Evolutionary conservation across 1,140 invertebrate genomes (phyloP).

Genomic region (Pteromalus puparum): DNA sequence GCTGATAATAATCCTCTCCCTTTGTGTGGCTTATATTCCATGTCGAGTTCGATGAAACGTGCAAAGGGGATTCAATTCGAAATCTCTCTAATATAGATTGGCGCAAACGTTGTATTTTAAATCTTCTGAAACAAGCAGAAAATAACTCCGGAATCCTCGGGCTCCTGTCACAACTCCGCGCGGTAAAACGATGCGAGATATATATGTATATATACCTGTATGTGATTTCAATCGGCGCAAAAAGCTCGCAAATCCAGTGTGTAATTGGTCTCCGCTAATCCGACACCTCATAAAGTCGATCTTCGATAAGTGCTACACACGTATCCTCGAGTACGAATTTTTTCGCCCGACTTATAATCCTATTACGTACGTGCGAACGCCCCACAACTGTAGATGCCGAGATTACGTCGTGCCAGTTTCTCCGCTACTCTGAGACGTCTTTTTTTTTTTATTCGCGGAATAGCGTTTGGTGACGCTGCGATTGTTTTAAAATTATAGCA

Average conservation of each 20-base stretch:
- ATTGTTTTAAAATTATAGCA: background rate
- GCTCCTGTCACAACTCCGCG: background rate
- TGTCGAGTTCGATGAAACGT: too few species aligned
- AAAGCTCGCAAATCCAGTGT: background rate
- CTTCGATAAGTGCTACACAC: background rate
- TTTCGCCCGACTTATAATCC: background rate
- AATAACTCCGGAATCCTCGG: background rate
- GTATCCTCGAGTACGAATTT: background rate
- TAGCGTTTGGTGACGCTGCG: too few species aligned
- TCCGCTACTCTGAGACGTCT: background rate
- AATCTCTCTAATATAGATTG: too few species aligned
- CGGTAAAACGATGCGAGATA: too few species aligned
- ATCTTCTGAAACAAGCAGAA: background rate
- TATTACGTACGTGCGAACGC: conserved; percentile 11
- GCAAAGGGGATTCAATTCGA: too few species aligned
- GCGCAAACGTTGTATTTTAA: too few species aligned
- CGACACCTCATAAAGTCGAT: conserved; percentile 1
- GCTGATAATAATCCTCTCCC: too few species aligned
- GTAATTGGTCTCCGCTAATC: background rate
- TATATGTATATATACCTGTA: too few species aligned
- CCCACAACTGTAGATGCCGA: background rate
- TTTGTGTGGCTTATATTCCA: too few species aligned
- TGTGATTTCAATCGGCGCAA: background rate
- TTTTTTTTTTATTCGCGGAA: background rate
- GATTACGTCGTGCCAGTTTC: background rate